These are phyloP conservation scores for Embidobia sp. DNA, from an alignment of 2,888 invertebrate genomes.

Conservation along the genomic window DNA sequence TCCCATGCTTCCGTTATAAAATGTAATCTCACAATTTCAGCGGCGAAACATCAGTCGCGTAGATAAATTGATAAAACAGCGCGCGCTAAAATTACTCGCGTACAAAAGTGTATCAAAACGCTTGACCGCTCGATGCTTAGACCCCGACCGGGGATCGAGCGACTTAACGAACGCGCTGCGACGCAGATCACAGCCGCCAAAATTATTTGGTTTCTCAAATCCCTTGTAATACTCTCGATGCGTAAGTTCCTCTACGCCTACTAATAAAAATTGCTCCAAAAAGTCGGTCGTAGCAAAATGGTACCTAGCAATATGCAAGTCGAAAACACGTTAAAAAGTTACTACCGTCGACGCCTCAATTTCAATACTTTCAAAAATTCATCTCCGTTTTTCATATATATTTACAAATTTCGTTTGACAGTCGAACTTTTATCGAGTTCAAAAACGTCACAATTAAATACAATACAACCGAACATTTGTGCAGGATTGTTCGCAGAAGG, in stretches of 20 bases:
- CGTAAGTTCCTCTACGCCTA: slow-evolving; percentile 11
- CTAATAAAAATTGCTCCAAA: slow-evolving; percentile 41
- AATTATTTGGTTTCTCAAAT: slow-evolving; percentile 56
- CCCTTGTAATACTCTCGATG: slow-evolving; percentile 34
- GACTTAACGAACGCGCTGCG: slow-evolving; percentile 32
- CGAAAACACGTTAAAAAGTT: too few relatives aligned
- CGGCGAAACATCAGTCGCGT: slow-evolving; percentile 24
- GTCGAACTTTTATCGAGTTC: too few relatives aligned
- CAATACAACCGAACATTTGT: too few relatives aligned
- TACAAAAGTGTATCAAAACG: slow-evolving; percentile 46
- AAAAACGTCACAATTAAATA: too few relatives aligned
- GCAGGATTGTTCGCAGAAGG: too few relatives aligned
- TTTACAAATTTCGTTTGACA: too few relatives aligned
- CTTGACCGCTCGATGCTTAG: slow-evolving; percentile 13
- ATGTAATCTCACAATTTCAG: slow-evolving; percentile 50
- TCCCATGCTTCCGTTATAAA: slow-evolving; percentile 37
- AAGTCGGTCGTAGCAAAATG: slow-evolving; percentile 20
- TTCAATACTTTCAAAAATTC: too few relatives aligned
- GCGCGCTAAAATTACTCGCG: slow-evolving; percentile 10
- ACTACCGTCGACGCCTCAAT: too few relatives aligned
- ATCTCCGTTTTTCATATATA: too few relatives aligned
- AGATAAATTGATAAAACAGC: slow-evolving; percentile 39
- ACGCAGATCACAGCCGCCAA: slow-evolving; percentile 16
- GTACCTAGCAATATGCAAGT: slow-evolving; percentile 40
- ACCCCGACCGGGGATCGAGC: slow-evolving; percentile 18